Evolutionary conservation across 2,797 vertebrate genomes (phyloP).

Genomic region (Chaetodon trifasciatus): DNA sequence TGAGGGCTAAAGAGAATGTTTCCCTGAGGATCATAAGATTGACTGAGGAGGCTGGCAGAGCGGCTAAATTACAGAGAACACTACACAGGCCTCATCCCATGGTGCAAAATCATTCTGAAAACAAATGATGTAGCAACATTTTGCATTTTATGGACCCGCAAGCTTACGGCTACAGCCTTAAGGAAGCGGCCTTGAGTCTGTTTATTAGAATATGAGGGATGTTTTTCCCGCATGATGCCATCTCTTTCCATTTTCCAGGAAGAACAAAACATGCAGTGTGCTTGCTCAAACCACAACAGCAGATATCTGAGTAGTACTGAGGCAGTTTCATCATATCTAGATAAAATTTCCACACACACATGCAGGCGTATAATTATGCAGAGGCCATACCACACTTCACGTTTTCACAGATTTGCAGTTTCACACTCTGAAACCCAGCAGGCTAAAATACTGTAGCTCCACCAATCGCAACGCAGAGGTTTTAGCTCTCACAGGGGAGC

Average conservation of each 20-base stretch:
- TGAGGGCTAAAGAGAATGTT: conserved; percentile 65
- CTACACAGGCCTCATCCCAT: conserved; percentile 56
- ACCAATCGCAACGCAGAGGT: conserved; percentile 47
- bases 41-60: conserved; percentile 69
- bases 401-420: conserved; percentile 57
- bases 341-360: not conserved
- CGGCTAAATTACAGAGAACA: conserved; percentile 67
- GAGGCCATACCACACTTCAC: not conserved
- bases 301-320: not conserved
- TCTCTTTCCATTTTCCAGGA: conserved; percentile 29
- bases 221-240: conserved; percentile 38
- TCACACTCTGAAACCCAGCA: conserved; percentile 43
- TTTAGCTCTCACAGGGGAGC: conserved; percentile 60
- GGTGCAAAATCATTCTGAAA: conserved; percentile 68
- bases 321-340: not conserved
- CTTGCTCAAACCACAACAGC: conserved; percentile 17
- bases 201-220: conserved; percentile 52
- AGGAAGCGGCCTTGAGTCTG: conserved; percentile 36
- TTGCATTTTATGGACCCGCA: conserved; percentile 65
- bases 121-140: conserved; percentile 76
- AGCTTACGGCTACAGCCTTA: conserved; percentile 40
- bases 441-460: conserved; percentile 28
- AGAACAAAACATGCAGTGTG: conserved; percentile 1
- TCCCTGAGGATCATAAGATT: conserved; percentile 70
- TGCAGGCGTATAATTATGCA: not conserved